Conservation (phyloP, 2,797 vertebrate genomes). For the Pyrocephalus nanus region DNA sequence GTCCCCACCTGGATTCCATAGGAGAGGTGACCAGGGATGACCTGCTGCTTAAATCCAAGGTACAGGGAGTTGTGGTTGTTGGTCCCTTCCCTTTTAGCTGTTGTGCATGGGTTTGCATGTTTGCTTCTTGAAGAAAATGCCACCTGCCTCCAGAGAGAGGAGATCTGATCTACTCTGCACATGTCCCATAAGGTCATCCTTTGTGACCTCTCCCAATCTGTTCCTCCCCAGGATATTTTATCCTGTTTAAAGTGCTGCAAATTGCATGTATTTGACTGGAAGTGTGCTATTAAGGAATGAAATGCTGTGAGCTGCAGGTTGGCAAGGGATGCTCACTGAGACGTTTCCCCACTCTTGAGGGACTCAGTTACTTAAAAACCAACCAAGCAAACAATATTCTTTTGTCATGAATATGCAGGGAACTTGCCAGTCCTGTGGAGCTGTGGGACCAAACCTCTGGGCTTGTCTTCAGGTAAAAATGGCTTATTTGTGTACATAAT, state of each 20-base stretch:
- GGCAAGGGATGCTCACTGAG: neutral
- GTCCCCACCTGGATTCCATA: slow-evolving; percentile 92
- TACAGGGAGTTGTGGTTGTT: slow-evolving; percentile 25
- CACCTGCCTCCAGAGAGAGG: neutral
- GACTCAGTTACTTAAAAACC: neutral
- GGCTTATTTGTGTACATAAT: neutral
- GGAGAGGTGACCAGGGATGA: slow-evolving; percentile 97
- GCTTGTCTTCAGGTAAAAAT: slow-evolving; percentile 94
- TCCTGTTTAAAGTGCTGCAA: neutral
- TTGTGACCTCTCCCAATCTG: neutral
- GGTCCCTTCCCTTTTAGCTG: neutral
- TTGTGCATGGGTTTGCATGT: neutral
- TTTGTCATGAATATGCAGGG: slow-evolving; percentile 76
- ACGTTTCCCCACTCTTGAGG: neutral
- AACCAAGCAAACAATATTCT: neutral
- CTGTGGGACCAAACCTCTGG: slow-evolving; percentile 94
- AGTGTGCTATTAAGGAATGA: neutral
- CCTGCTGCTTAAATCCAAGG: slow-evolving; percentile 94
- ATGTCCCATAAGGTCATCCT: neutral
- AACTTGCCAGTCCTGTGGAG: slow-evolving; percentile 94
- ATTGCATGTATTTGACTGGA: neutral
- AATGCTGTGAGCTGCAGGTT: neutral
- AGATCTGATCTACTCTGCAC: neutral
- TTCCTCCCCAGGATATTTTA: neutral
- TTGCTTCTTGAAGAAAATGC: neutral